These are phyloP conservation scores for Lithobates pipiens DNA, from an alignment of 2,797 vertebrate genomes.

Conservation along the genomic window DNA sequence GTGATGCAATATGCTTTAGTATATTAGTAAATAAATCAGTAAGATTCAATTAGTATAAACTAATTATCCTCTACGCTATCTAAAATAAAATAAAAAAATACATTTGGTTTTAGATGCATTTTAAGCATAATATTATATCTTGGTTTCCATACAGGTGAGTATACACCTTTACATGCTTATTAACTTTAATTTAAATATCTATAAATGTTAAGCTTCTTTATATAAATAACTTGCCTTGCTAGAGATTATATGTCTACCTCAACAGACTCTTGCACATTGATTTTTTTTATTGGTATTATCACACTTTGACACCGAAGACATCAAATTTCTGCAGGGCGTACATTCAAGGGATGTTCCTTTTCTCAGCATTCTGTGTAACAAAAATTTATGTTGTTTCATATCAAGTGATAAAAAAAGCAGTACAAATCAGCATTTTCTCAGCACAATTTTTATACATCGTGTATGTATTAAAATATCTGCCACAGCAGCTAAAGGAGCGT, in stretches of 20 bases:
- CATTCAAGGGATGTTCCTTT: conserved; percentile 34
- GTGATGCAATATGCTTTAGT: too few species aligned
- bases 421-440: conserved; percentile 66
- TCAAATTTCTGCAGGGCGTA: conserved; percentile 32
- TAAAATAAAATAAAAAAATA: too few species aligned
- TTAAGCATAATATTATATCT: too few species aligned
- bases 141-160: too few species aligned
- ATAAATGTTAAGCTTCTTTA: too few species aligned
- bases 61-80: too few species aligned
- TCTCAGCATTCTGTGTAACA: conserved; percentile 27
- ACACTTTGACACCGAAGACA: conserved; percentile 24
- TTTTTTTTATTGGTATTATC: not conserved
- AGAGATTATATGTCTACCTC: not conserved
- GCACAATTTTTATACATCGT: conserved; percentile 59
- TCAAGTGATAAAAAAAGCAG: conserved; percentile 59
- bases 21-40: too few species aligned
- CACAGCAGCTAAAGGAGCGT: conserved; percentile 23
- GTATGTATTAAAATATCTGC: conserved; percentile 53
- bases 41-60: too few species aligned
- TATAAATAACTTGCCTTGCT: too few species aligned
- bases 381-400: conserved; percentile 61
- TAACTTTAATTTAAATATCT: too few species aligned
- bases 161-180: too few species aligned
- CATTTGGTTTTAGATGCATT: too few species aligned
- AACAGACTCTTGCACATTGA: not conserved